These are phyloP conservation scores for Eremobia ochroleuca DNA, from an alignment of 2,888 invertebrate genomes.

Conservation along the genomic window DNA sequence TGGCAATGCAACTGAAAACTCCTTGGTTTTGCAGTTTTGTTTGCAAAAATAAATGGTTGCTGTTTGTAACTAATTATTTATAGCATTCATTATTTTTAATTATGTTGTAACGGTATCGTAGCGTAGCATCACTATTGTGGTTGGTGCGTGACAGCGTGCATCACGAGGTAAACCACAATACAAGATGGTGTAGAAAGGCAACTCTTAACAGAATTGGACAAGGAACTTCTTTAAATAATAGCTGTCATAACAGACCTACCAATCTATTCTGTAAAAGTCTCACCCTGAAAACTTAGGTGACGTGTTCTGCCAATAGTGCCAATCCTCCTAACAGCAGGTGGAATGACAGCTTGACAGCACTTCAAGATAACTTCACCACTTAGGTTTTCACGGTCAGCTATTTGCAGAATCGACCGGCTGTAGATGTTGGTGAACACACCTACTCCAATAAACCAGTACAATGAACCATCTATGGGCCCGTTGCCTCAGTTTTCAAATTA, in stretches of 20 bases:
- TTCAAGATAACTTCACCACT: neutral
- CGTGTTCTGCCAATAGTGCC: neutral
- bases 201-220: neutral
- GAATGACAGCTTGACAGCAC: neutral
- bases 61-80: conserved; percentile 7
- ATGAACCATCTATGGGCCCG: neutral
- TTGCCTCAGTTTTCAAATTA: neutral
- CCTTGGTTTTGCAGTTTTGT: neutral
- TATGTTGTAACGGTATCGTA: conserved; percentile 34
- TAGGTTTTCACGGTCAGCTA: neutral
- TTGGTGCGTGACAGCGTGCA: conserved; percentile 75
- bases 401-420: neutral
- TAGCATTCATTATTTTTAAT: conserved; percentile 18
- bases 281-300: neutral
- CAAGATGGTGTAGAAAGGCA: conserved; percentile 31
- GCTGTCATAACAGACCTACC: neutral
- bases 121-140: conserved; percentile 67
- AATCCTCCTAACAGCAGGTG: neutral
- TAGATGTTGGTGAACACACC: no score
- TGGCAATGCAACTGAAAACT: neutral
- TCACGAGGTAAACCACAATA: conserved; percentile 68
- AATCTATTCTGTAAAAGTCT: neutral
- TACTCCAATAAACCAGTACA: neutral
- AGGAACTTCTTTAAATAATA: neutral
- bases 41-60: neutral